Percentiles rank a stretch among this genome's conserved stretches.
Conservation (phyloP, 2,888 invertebrate genomes). For the Exephanes ischioxanthus region DNA sequence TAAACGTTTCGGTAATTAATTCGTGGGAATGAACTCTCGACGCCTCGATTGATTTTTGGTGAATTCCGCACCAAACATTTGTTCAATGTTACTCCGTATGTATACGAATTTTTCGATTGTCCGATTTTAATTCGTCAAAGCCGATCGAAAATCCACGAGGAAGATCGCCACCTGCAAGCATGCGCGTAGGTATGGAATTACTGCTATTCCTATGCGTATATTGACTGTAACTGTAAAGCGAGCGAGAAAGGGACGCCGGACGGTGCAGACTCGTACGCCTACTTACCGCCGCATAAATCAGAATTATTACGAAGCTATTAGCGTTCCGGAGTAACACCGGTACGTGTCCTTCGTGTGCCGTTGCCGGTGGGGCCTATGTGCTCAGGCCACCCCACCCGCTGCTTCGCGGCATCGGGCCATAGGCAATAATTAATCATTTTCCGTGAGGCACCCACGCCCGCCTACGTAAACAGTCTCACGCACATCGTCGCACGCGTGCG, state of each 20-base stretch:
- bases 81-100: no score
- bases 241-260: constrained; percentile 56
- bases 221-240: constrained; percentile 57
- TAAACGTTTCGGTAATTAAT: neutral
- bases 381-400: constrained; percentile 60
- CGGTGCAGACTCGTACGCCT: constrained; percentile 74
- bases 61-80: no score
- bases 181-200: constrained; percentile 16
- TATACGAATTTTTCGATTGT: neutral
- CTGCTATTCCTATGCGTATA: constrained; percentile 36
- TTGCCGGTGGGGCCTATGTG: constrained; percentile 48
- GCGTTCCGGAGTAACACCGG: constrained; percentile 81
- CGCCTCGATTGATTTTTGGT: neutral
- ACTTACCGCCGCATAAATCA: constrained; percentile 82
- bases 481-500: constrained; percentile 43
- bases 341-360: constrained; percentile 79
- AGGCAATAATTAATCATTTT: constrained; percentile 83
- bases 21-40: neutral
- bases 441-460: constrained; percentile 71
- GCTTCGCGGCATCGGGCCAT: constrained; percentile 71
- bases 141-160: neutral
- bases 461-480: constrained; percentile 27
- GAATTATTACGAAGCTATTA: constrained; percentile 83
- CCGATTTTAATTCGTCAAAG: neutral
- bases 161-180: neutral